These are phyloP conservation scores for Anoplolepis gracilipes DNA, from an alignment of 1,140 invertebrate species.

Conservation along the genomic window DNA sequence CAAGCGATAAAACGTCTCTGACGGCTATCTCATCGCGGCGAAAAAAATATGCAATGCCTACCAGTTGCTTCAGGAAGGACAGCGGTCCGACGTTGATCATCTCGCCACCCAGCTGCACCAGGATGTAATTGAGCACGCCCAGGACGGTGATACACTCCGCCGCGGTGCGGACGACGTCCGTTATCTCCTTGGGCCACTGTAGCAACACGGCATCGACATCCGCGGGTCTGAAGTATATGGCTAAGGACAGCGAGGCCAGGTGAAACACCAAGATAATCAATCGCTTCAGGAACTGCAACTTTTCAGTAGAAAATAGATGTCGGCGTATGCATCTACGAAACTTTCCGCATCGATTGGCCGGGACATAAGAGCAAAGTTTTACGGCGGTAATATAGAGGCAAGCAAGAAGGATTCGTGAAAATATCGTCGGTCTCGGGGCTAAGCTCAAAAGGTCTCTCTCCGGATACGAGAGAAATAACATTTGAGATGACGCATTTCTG, in stretches of 20 bases:
- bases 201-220: constrained; percentile 86
- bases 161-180: constrained; percentile 83
- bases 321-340: constrained; percentile 37
- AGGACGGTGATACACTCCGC: constrained; percentile 93
- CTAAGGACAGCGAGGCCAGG: constrained; percentile 94
- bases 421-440: constrained; percentile 38
- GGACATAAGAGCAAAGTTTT: constrained; percentile 56
- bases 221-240: constrained; percentile 94
- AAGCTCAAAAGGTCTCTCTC: background rate
- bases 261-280: constrained; percentile 95
- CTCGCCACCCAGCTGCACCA: constrained; percentile 97
- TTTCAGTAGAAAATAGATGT: constrained; percentile 65
- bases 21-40: background rate
- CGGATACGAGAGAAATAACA: background rate
- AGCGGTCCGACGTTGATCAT: constrained; percentile 96
- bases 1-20: constrained; percentile 3
- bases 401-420: constrained; percentile 10
- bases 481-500: constrained; percentile 21
- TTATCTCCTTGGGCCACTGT: constrained; percentile 86
- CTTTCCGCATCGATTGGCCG: constrained; percentile 55
- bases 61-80: constrained; percentile 97
- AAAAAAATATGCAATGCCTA: constrained; percentile 84
- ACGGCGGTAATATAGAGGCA: constrained; percentile 19
- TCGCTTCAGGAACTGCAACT: constrained; percentile 95
- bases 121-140: constrained; percentile 95